Evolutionary conservation across 2,888 invertebrate genomes (phyloP), one percentile per base, ranked within the genome.

Genomic region (Metacarcinus magister): DNA sequence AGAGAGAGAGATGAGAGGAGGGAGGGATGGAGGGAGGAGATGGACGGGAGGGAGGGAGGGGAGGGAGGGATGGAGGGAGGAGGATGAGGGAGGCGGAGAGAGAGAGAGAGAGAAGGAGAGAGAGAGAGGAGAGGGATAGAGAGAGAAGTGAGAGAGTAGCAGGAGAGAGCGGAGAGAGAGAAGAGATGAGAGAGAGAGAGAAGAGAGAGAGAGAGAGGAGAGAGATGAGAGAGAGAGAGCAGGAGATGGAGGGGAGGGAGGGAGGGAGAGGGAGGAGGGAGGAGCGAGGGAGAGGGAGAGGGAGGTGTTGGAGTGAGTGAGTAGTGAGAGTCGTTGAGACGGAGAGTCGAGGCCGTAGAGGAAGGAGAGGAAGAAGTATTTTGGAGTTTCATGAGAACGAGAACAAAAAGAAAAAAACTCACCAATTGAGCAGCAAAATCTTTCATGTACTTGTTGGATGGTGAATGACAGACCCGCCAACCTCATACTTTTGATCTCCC

Each of bases 391-490:
- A 28, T 28, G 28, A 75, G 28, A 23, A 0, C 5, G 75, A 75
- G n/a, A 28, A 28, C 8, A 3, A 75, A n/a, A 75, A 75, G 4
- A 28, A 1, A 87, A 87, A 87, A 13, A 87, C 97, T 97, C 97
- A 98, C 98, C 98, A 95, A 97, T 90, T 98, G 97, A 90, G 98
- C 97, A 0, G 98, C 97, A 97, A 98, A 98, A 96, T 98, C 97
- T 75, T 97, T 97, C 98, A 98, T 98, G 97, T 98, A 98, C 97
- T 97, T 97, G 97, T 98, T 98, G 95, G 97, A 97, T 0, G 98
- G 97, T 98, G 98, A 97, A 98, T 98, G 8, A 98, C 97, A 10
- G 98, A 97, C 90, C 98, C 98, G 10, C 98, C 98, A 44, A 98
- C 97, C 97, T 98, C 98, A 97, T 98, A 98, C 19, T 97, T 97